Conservation (phyloP, 2,797 vertebrate species). For the Oreochromis grahami region DNA sequence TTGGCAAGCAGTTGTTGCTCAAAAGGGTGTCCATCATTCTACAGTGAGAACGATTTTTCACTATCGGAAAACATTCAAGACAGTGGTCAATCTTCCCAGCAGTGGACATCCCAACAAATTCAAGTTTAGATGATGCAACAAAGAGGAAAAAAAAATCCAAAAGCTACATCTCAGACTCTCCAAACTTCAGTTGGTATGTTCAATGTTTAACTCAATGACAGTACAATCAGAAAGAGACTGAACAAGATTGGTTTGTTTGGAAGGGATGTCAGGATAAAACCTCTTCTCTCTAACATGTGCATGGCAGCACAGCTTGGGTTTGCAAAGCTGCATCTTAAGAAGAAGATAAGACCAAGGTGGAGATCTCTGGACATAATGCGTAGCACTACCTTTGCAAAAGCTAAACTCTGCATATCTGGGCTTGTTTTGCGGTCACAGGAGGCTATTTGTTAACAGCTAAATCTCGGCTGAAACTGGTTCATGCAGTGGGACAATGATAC, state of each 20-base stretch:
- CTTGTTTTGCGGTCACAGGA: background rate
- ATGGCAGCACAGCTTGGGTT: background rate
- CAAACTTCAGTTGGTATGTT: background rate
- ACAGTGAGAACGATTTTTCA: background rate
- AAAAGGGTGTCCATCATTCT: accelerated
- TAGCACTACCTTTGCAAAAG: background rate
- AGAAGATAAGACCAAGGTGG: background rate
- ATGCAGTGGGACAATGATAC: background rate
- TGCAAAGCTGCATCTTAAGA: background rate
- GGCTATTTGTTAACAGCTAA: background rate
- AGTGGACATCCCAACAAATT: background rate
- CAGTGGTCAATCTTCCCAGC: background rate
- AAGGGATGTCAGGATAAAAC: background rate
- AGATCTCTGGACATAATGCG: background rate
- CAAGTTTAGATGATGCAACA: background rate
- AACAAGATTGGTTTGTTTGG: background rate
- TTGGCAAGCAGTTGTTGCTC: background rate
- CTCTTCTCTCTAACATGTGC: background rate
- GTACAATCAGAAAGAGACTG: background rate
- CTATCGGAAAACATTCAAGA: background rate
- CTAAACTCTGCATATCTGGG: background rate
- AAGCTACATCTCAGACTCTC: background rate
- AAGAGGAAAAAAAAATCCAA: background rate
- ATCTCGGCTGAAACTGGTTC: background rate
- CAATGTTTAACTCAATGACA: background rate